Conservation (phyloP, 2,888 invertebrate species). For the Disparrhopalites patrizii region DNA sequence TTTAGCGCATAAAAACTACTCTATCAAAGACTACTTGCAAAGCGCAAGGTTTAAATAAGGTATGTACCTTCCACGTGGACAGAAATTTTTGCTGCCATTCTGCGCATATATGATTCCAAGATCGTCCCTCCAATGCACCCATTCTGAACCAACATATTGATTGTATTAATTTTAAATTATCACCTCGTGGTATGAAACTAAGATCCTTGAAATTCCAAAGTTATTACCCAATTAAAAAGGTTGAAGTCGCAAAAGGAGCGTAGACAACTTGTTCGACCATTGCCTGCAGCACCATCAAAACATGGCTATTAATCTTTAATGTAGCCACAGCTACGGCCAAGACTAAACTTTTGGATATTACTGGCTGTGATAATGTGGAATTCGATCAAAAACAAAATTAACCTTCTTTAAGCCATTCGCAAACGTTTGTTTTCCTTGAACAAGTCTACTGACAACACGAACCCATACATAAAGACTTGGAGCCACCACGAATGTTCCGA, state of each 20-base stretch:
- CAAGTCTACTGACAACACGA: conserved; percentile 67
- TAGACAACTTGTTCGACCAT: conserved; percentile 70
- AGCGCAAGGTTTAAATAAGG: not conserved
- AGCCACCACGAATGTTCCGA: conserved; percentile 76
- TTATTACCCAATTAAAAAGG: conserved; percentile 63
- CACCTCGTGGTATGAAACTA: not conserved
- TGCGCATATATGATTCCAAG: conserved; percentile 60
- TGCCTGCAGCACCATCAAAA: conserved; percentile 57
- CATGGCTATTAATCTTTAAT: too few relatives aligned
- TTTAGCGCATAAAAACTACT: too few relatives aligned
- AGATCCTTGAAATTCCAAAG: not conserved
- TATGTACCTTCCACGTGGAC: conserved; percentile 67
- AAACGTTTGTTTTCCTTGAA: conserved; percentile 65
- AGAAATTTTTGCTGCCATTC: conserved; percentile 70
- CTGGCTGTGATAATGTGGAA: not conserved
- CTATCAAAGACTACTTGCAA: not conserved
- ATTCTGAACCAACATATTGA: conserved; percentile 53
- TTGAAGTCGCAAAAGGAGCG: conserved; percentile 70
- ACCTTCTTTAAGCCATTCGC: conserved; percentile 71
- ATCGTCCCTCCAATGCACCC: conserved; percentile 67
- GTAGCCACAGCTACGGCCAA: not conserved
- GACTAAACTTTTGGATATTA: not conserved
- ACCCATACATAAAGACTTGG: conserved; percentile 78
- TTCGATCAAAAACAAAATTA: conserved; percentile 30
- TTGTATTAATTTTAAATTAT: not conserved